Percentiles rank a stretch among this genome's conserved stretches.
Evolutionary conservation across 2,888 invertebrate genomes (phyloP).

Genomic region (Hydriomena furcata): DNA sequence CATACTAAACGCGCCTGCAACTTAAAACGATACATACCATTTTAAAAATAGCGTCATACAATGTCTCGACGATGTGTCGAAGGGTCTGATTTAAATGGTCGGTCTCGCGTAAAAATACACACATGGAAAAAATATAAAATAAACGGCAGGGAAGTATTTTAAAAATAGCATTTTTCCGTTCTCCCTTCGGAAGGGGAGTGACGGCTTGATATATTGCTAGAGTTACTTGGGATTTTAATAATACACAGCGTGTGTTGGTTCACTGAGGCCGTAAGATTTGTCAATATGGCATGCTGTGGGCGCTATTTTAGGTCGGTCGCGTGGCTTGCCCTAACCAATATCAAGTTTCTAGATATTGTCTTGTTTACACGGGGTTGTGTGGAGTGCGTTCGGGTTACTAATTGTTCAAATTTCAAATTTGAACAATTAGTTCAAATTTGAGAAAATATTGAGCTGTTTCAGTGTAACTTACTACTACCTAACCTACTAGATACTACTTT

Average conservation of each 20-base stretch:
- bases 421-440: no score
- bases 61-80: conserved; percentile 29
- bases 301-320: conserved; percentile 76
- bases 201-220: conserved; percentile 77
- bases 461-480: background rate
- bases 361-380: conserved; percentile 57
- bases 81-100: conserved; percentile 49
- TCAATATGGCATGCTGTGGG: conserved; percentile 78
- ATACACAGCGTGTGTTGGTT: conserved; percentile 79
- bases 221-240: conserved; percentile 82
- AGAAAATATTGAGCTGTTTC: background rate
- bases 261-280: conserved; percentile 80
- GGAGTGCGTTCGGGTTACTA: conserved; percentile 55
- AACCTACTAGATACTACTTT: no score
- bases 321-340: conserved; percentile 53
- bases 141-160: conserved; percentile 77
- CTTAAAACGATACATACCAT: conserved; percentile 72
- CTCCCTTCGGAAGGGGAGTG: conserved; percentile 75
- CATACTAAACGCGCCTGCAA: conserved; percentile 67
- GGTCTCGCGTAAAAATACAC: conserved; percentile 68
- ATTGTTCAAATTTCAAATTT: conserved; percentile 37
- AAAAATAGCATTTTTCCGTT: conserved; percentile 68
- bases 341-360: conserved; percentile 68
- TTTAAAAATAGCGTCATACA: conserved; percentile 48
- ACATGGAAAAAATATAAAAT: conserved; percentile 79